Evolutionary conservation across 1,140 invertebrate genomes (phyloP).

Genomic region (Lepidurus couesii): DNA sequence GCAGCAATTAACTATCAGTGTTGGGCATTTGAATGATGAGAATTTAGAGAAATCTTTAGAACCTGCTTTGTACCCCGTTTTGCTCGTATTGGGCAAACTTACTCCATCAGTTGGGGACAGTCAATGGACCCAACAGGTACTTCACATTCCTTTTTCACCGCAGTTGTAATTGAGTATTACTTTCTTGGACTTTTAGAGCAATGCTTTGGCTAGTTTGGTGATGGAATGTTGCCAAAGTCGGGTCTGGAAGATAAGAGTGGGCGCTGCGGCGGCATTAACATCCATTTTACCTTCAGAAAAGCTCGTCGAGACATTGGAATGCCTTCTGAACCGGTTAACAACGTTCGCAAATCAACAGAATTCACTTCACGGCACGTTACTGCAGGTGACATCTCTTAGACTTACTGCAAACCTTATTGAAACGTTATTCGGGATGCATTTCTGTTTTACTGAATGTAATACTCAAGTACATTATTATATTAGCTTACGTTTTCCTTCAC

Average conservation of each 20-base stretch:
- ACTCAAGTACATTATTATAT: slow-evolving; percentile 2
- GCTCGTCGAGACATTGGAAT: slow-evolving; percentile 28
- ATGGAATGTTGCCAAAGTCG: slow-evolving; percentile 51
- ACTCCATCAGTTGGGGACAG: slow-evolving; percentile 67
- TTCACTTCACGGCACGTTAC: slow-evolving; percentile 25
- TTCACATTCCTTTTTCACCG: neutral
- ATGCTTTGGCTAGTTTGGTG: slow-evolving; percentile 44
- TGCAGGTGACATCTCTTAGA: slow-evolving; percentile 24
- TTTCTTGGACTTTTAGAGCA: slow-evolving; percentile 26
- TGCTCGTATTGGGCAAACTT: slow-evolving; percentile 70
- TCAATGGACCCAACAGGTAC: slow-evolving; percentile 51
- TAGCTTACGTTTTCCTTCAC: neutral
- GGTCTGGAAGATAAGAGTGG: slow-evolving; percentile 57
- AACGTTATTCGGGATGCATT: too few relatives aligned
- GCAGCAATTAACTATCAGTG: slow-evolving; percentile 53
- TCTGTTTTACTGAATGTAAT: neutral
- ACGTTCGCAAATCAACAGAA: neutral
- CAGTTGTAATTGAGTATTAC: neutral
- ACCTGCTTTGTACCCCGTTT: slow-evolving; percentile 62
- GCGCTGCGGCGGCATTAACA: slow-evolving; percentile 60
- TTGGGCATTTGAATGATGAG: slow-evolving; percentile 41
- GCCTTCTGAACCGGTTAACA: neutral
- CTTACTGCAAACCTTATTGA: neutral
- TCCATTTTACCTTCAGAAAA: slow-evolving; percentile 53
- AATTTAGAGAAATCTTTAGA: slow-evolving; percentile 48